phyloP scores from a whole-genome alignment of 2,888 invertebrate species.

The Trichacis sp. region DNA sequence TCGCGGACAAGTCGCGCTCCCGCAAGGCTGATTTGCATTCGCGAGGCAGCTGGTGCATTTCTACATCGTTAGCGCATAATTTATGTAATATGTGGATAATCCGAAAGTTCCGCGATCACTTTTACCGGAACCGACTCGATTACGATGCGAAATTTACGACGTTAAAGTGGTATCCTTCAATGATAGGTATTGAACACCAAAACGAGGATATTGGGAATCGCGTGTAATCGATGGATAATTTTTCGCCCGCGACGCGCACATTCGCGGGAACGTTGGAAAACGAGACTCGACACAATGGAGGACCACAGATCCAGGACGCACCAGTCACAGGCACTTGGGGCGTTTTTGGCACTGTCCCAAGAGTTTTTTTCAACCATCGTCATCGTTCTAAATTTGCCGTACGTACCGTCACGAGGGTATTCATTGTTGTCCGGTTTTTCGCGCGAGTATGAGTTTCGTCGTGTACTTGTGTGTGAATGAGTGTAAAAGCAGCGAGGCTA shows the following conservation, averaged over 20 bases:
- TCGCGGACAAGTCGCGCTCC: background rate
- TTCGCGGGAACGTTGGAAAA: too few species aligned
- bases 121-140: slow-evolving; percentile 45
- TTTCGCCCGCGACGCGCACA: too few species aligned
- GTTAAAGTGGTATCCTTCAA: too few species aligned
- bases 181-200: too few species aligned
- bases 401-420: slow-evolving; percentile 64
- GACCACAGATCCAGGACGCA: background rate
- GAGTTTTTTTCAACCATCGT: slow-evolving; percentile 3
- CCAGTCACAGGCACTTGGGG: slow-evolving; percentile 4
- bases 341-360: background rate
- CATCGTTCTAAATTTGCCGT: too few species aligned
- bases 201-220: too few species aligned
- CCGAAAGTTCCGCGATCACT: slow-evolving; percentile 18
- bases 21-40: background rate
- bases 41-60: background rate
- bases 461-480: slow-evolving; percentile 52
- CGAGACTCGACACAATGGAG: too few species aligned
- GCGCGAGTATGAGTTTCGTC: slow-evolving; percentile 21
- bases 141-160: background rate
- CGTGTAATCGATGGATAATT: too few species aligned
- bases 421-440: slow-evolving; percentile 50
- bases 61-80: slow-evolving; percentile 22
- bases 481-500: slow-evolving; percentile 64
- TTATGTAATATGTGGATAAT: slow-evolving; percentile 30